Conservation (phyloP, 2,888 invertebrate species). For the Callyntrura guangdongensis region DNA sequence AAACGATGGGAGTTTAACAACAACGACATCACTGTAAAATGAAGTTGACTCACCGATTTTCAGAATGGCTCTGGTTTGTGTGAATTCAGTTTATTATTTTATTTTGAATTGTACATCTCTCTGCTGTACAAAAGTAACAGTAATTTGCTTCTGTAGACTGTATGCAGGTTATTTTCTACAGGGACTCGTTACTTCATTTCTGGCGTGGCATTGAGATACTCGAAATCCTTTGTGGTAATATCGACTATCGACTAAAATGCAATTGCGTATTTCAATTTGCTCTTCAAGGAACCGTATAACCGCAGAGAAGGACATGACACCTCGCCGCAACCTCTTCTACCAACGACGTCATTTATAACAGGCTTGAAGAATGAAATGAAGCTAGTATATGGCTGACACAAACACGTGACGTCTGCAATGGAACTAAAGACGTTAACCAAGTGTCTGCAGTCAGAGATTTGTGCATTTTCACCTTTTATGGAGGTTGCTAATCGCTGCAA, state of each 20-base stretch:
- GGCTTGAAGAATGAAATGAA: too few species aligned
- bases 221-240: background rate
- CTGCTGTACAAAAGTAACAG: background rate
- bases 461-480: slow-evolving; percentile 40
- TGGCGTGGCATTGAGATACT: background rate
- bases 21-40: slow-evolving; percentile 5
- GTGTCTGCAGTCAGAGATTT: background rate
- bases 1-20: background rate
- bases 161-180: background rate
- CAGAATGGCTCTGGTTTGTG: slow-evolving; percentile 9
- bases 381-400: background rate
- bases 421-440: background rate
- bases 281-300: background rate
- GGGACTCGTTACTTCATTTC: background rate
- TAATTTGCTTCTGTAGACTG: background rate
- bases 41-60: slow-evolving; percentile 40
- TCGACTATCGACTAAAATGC: too few species aligned
- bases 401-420: background rate
- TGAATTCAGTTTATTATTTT: slow-evolving; percentile 26
- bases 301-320: background rate
- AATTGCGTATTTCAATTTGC: background rate
- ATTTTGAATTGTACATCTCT: slow-evolving; percentile 31
- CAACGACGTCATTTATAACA: background rate
- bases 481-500: background rate
- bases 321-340: background rate